Conservation (phyloP, 2,888 invertebrate species). For the Euplexia lucipara region DNA sequence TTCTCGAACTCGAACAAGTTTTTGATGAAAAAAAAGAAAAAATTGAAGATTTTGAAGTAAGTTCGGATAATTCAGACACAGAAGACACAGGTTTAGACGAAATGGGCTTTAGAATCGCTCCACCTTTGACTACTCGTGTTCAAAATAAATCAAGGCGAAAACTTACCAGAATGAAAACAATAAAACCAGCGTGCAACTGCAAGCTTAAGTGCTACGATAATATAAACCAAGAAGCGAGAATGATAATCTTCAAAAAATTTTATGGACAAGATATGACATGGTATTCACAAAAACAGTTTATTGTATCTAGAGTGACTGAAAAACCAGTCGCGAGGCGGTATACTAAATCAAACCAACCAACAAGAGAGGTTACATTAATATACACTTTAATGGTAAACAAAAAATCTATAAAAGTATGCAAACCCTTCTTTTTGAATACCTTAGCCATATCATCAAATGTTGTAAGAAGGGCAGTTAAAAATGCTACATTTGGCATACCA, state of each 20-base stretch:
- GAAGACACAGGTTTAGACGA: too few relatives aligned
- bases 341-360: background rate
- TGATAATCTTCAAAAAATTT: constrained; percentile 15
- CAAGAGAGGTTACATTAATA: background rate
- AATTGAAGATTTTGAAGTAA: too few relatives aligned
- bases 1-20: background rate
- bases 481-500: background rate
- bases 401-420: constrained; percentile 1
- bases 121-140: too few relatives aligned
- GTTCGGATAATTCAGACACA: too few relatives aligned
- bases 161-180: background rate
- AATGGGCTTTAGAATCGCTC: too few relatives aligned
- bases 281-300: constrained; percentile 12
- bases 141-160: background rate
- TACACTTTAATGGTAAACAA: constrained; percentile 10
- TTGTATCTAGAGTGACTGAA: constrained; percentile 19
- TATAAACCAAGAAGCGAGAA: constrained; percentile 1
- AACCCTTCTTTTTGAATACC: constrained; percentile 16
- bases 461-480: background rate
- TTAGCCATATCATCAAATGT: background rate
- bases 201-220: constrained; percentile 2
- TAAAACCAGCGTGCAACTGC: constrained; percentile 13
- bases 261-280: constrained; percentile 3
- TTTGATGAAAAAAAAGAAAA: background rate
- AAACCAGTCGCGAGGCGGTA: too few relatives aligned